phyloP scores from a whole-genome alignment of 2,113 vertebrate species.

The Loxodonta africana region DNA sequence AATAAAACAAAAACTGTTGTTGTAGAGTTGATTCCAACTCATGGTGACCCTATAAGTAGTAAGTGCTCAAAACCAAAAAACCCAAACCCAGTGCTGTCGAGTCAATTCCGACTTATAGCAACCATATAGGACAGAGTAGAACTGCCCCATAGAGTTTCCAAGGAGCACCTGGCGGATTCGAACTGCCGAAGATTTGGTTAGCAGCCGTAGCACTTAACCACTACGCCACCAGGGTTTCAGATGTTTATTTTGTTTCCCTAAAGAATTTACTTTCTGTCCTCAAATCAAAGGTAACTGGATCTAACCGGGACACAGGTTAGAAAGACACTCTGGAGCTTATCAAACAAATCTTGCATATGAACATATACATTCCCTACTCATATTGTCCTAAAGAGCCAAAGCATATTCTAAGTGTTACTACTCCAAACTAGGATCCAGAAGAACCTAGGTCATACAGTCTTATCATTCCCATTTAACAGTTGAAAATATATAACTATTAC shows the following conservation, averaged over 20 bases:
- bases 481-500: neutral
- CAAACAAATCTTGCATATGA: neutral
- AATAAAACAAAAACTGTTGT: neutral
- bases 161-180: no score
- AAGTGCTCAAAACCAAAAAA: neutral
- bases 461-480: neutral
- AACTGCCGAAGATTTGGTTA: no score
- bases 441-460: neutral
- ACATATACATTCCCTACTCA: neutral
- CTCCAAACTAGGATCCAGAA: conserved; percentile 33
- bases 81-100: neutral
- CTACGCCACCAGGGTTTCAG: neutral
- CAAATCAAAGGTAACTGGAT: neutral
- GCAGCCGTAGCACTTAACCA: no score
- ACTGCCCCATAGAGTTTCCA: no score
- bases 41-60: neutral
- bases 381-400: neutral
- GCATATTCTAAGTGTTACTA: neutral
- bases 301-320: neutral
- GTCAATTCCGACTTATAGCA: no score
- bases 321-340: neutral
- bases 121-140: no score
- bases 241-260: conserved; percentile 34
- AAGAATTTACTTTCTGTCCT: conserved; percentile 27
- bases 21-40: neutral